A percentile compares a stretch with the other conserved stretches of the same genome.
Conservation (phyloP, 2,888 invertebrate species). For the Taphrorychus bicolor region DNA sequence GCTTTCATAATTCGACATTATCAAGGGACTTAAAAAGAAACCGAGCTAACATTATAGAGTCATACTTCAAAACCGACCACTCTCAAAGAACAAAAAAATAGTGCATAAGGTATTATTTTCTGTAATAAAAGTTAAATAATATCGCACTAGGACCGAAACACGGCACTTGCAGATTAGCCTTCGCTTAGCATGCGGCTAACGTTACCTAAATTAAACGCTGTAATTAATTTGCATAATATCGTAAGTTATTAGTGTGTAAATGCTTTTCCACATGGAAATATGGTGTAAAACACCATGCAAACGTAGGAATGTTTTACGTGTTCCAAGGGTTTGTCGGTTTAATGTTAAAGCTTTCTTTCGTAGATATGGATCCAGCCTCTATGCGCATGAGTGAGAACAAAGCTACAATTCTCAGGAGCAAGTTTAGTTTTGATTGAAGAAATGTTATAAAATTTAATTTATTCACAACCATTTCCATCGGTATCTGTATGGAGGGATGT, state of each 20-base stretch:
- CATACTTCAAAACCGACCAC: not conserved
- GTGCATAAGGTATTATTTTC: conserved; percentile 6
- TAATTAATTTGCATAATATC: conserved; percentile 39
- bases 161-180: conserved; percentile 37
- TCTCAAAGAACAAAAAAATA: not conserved
- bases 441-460: no score
- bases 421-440: no score
- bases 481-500: no score
- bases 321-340: not conserved
- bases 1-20: no score
- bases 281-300: conserved; percentile 19
- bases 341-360: not conserved
- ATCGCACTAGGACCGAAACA: conserved; percentile 13
- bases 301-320: not conserved
- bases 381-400: no score
- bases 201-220: conserved; percentile 38
- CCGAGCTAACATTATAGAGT: not conserved
- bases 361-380: no score
- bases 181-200: conserved; percentile 32
- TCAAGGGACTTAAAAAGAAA: no score
- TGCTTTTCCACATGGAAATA: conserved; percentile 32
- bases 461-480: no score
- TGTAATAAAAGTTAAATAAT: conserved; percentile 11
- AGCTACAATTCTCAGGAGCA: no score
- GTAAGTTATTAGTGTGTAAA: conserved; percentile 37